phyloP scores from a whole-genome alignment of 2,797 vertebrate genomes.

The Paratrypauchen microcephalus region DNA sequence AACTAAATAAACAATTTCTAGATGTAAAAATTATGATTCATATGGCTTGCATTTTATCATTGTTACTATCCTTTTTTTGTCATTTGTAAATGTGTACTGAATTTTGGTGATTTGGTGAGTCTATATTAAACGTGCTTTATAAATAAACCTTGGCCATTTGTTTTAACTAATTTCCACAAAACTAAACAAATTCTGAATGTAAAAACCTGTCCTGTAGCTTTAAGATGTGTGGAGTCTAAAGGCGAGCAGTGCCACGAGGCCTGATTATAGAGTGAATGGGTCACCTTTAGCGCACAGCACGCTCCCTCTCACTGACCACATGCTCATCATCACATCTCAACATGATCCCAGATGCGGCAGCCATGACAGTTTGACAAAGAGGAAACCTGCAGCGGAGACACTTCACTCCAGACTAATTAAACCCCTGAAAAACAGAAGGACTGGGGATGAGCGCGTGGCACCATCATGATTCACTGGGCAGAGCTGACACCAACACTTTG shows the following conservation, averaged over 20 bases:
- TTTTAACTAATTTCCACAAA: too few species aligned
- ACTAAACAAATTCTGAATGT: too few species aligned
- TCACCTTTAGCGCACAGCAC: conserved; percentile 7
- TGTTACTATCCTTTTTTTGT: too few species aligned
- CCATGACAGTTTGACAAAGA: conserved; percentile 28
- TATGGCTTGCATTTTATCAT: too few species aligned
- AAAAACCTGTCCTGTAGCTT: background rate
- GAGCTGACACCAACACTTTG: background rate
- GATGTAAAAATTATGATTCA: too few species aligned
- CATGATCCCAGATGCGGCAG: background rate
- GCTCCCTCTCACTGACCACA: background rate
- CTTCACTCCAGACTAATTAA: conserved; percentile 32
- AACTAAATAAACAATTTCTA: too few species aligned
- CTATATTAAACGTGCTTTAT: too few species aligned
- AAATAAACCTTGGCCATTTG: too few species aligned
- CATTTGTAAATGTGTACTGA: too few species aligned
- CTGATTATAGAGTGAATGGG: background rate
- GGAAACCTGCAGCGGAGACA: conserved; percentile 18
- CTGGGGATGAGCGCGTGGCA: conserved; percentile 25
- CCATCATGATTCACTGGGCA: conserved; percentile 23
- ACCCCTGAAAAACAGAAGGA: conserved; percentile 20
- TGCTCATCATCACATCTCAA: conserved; percentile 21
- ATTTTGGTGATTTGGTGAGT: too few species aligned
- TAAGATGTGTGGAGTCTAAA: conserved; percentile 1
- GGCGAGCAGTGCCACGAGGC: background rate